phyloP scores from a whole-genome alignment of 2,113 vertebrate genomes.

The Strix uralensis region DNA sequence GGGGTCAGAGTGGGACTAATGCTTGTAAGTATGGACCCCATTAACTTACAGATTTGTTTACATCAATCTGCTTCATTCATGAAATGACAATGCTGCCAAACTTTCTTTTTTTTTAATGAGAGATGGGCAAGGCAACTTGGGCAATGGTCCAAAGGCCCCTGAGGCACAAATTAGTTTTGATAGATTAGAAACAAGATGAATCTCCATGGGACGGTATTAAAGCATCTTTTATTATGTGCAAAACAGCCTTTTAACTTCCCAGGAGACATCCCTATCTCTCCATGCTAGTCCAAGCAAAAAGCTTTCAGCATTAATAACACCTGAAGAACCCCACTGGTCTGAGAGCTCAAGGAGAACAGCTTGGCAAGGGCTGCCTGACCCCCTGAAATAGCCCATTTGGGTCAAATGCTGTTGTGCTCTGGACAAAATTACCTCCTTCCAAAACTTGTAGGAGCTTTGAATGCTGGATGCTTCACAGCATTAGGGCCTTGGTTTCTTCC shows the following conservation, averaged over 20 bases:
- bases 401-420: not conserved
- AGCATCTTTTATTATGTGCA: slow-evolving; percentile 44
- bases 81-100: slow-evolving; percentile 38
- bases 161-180: slow-evolving; percentile 45
- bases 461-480: not conserved
- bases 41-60: slow-evolving; percentile 21
- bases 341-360: slow-evolving; percentile 9
- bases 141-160: slow-evolving; percentile 12
- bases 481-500: not conserved
- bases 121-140: slow-evolving; percentile 37
- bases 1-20: slow-evolving; percentile 47
- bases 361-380: not conserved
- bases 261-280: slow-evolving; percentile 35
- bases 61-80: slow-evolving; percentile 54
- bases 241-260: slow-evolving; percentile 50
- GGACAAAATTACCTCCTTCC: not conserved
- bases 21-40: slow-evolving; percentile 13
- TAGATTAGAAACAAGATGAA: slow-evolving; percentile 54
- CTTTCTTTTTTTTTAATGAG: not conserved
- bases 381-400: not conserved
- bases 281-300: slow-evolving; percentile 53
- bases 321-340: slow-evolving; percentile 14
- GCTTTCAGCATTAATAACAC: slow-evolving; percentile 65
- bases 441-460: not conserved
- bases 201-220: slow-evolving; percentile 29